Conservation (phyloP, 2,113 vertebrate genomes). For the Canis aureus region DNA sequence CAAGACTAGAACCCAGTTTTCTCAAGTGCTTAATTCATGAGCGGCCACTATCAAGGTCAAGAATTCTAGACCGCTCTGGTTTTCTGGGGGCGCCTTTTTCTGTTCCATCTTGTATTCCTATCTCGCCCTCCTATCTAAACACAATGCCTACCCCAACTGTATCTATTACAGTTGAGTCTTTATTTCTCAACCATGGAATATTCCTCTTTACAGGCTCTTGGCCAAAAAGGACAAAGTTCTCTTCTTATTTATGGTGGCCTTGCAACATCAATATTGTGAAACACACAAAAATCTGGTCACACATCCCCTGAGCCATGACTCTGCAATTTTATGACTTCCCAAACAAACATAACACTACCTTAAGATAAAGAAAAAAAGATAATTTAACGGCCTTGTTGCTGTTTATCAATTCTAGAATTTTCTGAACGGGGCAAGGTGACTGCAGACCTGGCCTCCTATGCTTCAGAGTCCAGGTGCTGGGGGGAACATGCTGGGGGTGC, state of each 20-base stretch:
- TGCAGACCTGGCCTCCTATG: background rate
- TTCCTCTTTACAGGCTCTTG: background rate
- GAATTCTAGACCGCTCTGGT: background rate
- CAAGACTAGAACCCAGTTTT: background rate
- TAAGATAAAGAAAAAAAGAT: background rate
- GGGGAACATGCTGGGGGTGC: background rate
- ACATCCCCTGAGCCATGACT: slow-evolving; percentile 51
- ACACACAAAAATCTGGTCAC: background rate
- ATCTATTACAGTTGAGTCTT: background rate
- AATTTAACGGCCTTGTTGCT: background rate
- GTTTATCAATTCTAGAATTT: background rate
- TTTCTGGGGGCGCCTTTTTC: background rate
- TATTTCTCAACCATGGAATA: background rate
- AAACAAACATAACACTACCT: background rate
- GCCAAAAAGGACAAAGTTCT: slow-evolving; percentile 52
- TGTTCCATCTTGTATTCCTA: background rate
- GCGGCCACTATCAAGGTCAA: background rate
- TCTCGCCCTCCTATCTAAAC: background rate
- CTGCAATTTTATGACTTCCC: slow-evolving; percentile 23
- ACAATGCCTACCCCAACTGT: background rate
- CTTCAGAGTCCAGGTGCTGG: background rate
- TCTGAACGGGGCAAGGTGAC: background rate
- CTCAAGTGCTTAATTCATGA: background rate
- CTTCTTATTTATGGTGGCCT: background rate
- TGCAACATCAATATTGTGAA: background rate